phyloP scores from a whole-genome alignment of 1,140 invertebrate species.

The Sitodiplosis mosellana region DNA sequence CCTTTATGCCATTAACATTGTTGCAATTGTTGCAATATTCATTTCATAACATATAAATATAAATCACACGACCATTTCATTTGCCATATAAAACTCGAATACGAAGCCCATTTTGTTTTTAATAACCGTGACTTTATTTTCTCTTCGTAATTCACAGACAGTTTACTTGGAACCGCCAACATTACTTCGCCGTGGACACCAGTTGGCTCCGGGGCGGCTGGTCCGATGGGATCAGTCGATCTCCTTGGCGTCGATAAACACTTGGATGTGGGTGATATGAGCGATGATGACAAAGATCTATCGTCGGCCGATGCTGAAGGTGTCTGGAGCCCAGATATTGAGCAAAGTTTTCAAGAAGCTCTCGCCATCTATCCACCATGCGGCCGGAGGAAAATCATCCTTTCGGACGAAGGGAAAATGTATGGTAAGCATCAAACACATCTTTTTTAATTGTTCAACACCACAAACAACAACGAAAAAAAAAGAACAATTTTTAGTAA shows the following conservation, averaged over 20 bases:
- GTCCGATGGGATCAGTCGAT: slow-evolving; percentile 47
- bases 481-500: too few species aligned
- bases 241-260: slow-evolving; percentile 59
- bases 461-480: too few species aligned
- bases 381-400: slow-evolving; percentile 95
- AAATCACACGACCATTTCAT: background rate
- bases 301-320: slow-evolving; percentile 93
- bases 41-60: too few species aligned
- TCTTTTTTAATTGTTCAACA: too few species aligned
- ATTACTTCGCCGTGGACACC: slow-evolving; percentile 73
- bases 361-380: slow-evolving; percentile 99
- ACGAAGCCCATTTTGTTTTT: too few species aligned
- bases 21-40: too few species aligned
- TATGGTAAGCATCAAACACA: slow-evolving; percentile 99
- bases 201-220: slow-evolving; percentile 28
- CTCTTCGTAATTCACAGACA: slow-evolving; percentile 31
- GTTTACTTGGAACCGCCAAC: slow-evolving; percentile 60
- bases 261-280: slow-evolving; percentile 65
- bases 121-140: slow-evolving; percentile 1
- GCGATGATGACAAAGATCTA: slow-evolving; percentile 73
- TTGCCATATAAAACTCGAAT: too few species aligned
- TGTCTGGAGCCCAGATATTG: slow-evolving; percentile 99
- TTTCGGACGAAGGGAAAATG: slow-evolving; percentile 99
- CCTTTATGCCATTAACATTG: too few species aligned
- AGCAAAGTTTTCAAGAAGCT: slow-evolving; percentile 99